These are phyloP conservation scores for Lophius americanus DNA, from an alignment of 2,797 vertebrate species.

Conservation along the genomic window DNA sequence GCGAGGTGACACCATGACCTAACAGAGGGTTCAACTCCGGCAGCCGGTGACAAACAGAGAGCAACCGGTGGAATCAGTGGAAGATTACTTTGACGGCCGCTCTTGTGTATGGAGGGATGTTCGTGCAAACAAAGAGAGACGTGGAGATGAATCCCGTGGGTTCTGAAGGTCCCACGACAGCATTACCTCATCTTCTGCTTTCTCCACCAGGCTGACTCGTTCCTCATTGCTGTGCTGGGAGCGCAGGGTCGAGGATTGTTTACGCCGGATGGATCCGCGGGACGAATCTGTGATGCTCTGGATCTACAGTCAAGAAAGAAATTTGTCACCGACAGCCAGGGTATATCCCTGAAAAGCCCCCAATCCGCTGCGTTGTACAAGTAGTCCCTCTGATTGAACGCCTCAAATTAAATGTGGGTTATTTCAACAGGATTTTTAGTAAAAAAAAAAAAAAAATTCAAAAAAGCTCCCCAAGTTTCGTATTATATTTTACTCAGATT, in stretches of 20 bases:
- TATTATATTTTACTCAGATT: too few relatives aligned
- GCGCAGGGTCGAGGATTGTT: slow-evolving; percentile 84
- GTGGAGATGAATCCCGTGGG: neutral
- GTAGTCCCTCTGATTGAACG: too few relatives aligned
- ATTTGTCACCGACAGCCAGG: too few relatives aligned
- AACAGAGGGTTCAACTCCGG: slow-evolving; percentile 29
- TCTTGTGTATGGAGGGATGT: neutral
- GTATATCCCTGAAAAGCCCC: too few relatives aligned
- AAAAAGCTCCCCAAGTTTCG: too few relatives aligned
- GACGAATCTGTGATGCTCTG: slow-evolving; percentile 98
- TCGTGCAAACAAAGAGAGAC: neutral
- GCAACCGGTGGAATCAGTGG: slow-evolving; percentile 1
- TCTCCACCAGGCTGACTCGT: slow-evolving; percentile 84
- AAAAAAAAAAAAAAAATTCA: too few relatives aligned
- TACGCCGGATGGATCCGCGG: slow-evolving; percentile 95
- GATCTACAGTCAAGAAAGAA: slow-evolving; percentile 81
- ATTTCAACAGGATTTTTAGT: too few relatives aligned
- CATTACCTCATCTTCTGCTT: slow-evolving; percentile 89
- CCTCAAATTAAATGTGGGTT: too few relatives aligned
- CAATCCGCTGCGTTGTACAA: too few relatives aligned
- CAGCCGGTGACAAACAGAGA: slow-evolving; percentile 17
- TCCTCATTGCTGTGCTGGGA: slow-evolving; percentile 87
- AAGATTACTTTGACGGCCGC: slow-evolving; percentile 4
- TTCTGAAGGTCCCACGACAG: neutral
- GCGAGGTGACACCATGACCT: slow-evolving; percentile 59